phyloP scores from a whole-genome alignment of 2,797 vertebrate genomes.

The Lindbergichthys nudifrons region DNA sequence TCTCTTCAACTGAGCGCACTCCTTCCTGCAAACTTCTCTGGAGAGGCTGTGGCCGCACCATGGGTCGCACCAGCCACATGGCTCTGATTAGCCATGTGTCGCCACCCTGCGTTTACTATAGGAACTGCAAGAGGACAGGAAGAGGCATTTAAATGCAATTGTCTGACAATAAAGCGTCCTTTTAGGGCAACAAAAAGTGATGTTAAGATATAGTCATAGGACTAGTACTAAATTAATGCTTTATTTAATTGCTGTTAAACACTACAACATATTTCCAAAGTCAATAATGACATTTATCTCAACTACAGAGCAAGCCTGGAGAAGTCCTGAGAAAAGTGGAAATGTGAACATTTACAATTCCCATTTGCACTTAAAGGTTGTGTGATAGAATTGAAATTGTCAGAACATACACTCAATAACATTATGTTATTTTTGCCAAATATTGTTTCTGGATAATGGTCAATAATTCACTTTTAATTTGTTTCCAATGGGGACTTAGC shows the following conservation, averaged over 20 bases:
- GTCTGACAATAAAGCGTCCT: background rate
- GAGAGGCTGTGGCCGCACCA: constrained; percentile 45
- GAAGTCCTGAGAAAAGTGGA: background rate
- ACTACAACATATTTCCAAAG: background rate
- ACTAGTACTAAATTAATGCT: background rate
- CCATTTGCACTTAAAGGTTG: background rate
- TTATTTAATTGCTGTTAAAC: background rate
- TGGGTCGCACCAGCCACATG: constrained; percentile 74
- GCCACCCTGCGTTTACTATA: constrained; percentile 74
- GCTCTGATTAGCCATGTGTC: constrained; percentile 67
- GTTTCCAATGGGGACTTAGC: background rate
- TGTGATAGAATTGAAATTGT: background rate
- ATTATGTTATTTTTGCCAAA: background rate
- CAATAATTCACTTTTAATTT: background rate
- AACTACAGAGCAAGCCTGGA: background rate
- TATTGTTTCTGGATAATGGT: background rate
- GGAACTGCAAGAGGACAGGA: constrained; percentile 13
- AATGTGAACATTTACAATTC: background rate
- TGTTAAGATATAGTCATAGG: background rate
- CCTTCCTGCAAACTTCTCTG: constrained; percentile 60
- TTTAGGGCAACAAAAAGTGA: background rate
- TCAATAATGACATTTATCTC: background rate
- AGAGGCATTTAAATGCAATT: background rate
- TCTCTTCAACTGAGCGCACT: constrained; percentile 64
- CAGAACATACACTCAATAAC: background rate